phyloP scores from a whole-genome alignment of 2,113 vertebrate species.

The Montifringilla adamsi region DNA sequence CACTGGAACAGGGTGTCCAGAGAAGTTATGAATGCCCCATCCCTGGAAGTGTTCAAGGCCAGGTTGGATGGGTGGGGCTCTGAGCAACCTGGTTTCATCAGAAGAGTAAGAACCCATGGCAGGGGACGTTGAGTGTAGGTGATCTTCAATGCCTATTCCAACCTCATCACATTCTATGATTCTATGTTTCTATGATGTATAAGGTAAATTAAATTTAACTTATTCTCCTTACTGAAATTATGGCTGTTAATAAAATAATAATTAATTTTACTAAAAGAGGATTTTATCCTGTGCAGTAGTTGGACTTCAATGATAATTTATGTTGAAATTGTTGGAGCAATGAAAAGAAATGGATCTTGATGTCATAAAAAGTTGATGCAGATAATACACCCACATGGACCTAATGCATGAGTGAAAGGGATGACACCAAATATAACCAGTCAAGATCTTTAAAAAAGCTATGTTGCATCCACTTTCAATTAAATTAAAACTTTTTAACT shows the following conservation, averaged over 20 bases:
- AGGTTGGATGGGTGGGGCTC: neutral
- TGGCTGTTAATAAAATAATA: neutral
- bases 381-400: neutral
- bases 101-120: neutral
- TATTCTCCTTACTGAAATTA: neutral
- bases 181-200: neutral
- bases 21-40: neutral
- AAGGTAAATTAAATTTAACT: neutral
- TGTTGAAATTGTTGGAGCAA: slow-evolving; percentile 11
- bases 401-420: slow-evolving; percentile 18
- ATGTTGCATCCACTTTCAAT: neutral
- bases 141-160: neutral
- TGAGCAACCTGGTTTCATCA: neutral
- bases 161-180: neutral
- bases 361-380: slow-evolving; percentile 38
- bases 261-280: slow-evolving; percentile 22
- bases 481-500: slow-evolving; percentile 4
- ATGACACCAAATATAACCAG: slow-evolving; percentile 18
- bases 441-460: slow-evolving; percentile 4
- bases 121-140: neutral
- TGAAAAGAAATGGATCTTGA: slow-evolving; percentile 38
- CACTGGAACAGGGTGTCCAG: neutral
- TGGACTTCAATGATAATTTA: slow-evolving; percentile 53
- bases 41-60: neutral
- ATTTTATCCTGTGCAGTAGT: slow-evolving; percentile 6